A percentile compares a stretch with the other conserved stretches of the same genome.
phyloP scores from a whole-genome alignment of 2,888 invertebrate genomes.

The Bhutanitis thaidina region DNA sequence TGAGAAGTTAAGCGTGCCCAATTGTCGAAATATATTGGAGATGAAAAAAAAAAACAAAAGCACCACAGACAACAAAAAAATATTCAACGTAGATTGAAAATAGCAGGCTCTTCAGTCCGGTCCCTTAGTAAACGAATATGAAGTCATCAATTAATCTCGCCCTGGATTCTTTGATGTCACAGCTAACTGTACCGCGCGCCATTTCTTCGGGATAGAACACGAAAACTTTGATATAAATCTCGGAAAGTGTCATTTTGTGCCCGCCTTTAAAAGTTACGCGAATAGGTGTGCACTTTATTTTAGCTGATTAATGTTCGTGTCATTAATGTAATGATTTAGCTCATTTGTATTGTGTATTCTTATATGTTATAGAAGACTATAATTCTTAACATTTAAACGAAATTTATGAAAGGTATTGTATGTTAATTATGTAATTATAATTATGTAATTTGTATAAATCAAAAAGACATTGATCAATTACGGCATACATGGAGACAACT shows the following conservation, averaged over 20 bases:
- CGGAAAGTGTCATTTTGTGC: constrained; percentile 17
- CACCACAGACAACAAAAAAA: background rate
- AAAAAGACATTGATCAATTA: too few species aligned
- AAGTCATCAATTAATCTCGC: constrained; percentile 44
- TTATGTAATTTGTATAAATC: too few species aligned
- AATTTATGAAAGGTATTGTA: too few species aligned
- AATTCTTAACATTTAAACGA: background rate
- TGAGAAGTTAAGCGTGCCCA: background rate
- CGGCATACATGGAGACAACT: too few species aligned
- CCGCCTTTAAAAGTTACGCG: constrained; percentile 19
- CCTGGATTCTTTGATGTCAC: constrained; percentile 50
- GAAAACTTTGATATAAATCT: constrained; percentile 22
- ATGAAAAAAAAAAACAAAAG: constrained; percentile 1
- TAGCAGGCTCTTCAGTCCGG: constrained; percentile 20
- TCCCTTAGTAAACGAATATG: constrained; percentile 41
- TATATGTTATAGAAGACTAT: background rate
- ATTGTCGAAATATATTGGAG: constrained; percentile 2
- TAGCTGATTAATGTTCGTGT: constrained; percentile 6
- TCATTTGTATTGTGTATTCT: constrained; percentile 1
- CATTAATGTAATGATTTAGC: constrained; percentile 7
- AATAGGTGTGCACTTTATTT: constrained; percentile 13
- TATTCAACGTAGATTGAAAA: constrained; percentile 17
- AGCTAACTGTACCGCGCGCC: constrained; percentile 24
- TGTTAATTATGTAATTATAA: too few species aligned
- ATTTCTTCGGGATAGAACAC: constrained; percentile 26